Conservation (phyloP, 2,113 vertebrate species). For the Peromyscus californicus region DNA sequence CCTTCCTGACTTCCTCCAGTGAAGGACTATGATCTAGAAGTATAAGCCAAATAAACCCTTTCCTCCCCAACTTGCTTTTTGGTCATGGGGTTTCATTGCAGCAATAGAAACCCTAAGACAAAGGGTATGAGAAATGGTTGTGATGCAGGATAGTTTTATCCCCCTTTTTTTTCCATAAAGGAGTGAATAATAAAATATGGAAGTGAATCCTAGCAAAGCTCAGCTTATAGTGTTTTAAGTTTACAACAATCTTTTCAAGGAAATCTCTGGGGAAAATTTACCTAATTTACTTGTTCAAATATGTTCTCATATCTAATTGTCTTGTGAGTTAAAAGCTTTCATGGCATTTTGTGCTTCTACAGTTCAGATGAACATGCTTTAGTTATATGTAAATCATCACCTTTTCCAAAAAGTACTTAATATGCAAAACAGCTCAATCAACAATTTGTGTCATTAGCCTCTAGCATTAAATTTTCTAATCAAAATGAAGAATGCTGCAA, state of each 20-base stretch:
- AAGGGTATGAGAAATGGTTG: not conserved
- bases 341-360: not conserved
- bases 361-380: not conserved
- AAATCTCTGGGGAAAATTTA: conserved; percentile 4
- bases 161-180: conserved; percentile 46
- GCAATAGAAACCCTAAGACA: not conserved
- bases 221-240: conserved; percentile 49
- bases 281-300: conserved; percentile 37
- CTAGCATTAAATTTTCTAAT: not conserved
- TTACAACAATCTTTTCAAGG: conserved; percentile 40
- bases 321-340: not conserved
- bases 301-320: not conserved
- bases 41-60: not conserved
- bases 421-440: not conserved
- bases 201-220: conserved; percentile 34
- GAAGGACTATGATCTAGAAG: not conserved
- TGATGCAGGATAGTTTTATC: conserved; percentile 19
- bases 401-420: not conserved
- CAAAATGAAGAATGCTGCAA: not conserved
- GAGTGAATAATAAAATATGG: conserved; percentile 15
- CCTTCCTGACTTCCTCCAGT: not conserved
- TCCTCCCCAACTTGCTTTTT: not conserved
- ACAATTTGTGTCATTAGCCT: not conserved
- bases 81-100: not conserved
- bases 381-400: not conserved